Base-by-base conservation (phyloP, 2,888 invertebrate genomes). In the Troides helena region DNA sequence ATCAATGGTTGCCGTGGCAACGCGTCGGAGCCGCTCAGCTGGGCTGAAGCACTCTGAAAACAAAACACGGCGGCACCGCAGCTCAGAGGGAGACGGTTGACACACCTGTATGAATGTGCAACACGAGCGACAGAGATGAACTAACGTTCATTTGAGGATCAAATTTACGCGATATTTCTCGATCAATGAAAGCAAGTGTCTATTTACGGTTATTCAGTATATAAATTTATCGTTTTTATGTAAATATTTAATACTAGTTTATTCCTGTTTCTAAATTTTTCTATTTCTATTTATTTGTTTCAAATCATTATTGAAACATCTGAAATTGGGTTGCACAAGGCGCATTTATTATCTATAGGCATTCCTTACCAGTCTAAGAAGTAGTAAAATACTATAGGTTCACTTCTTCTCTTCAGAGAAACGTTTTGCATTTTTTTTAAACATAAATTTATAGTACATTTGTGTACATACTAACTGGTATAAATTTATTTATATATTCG, bases 1-100 rank as follows among this genome's bases (percentile, higher is more conserved):
- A 91, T 91, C 91, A 91, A 91, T 91, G 88, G 90, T 89, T 75
- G 75, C 87, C 87, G 89, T 89, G 83, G 80, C 77, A 85, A 90
- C 89, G 91, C 90, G 90, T 90, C 85, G 79, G 75, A 77, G 70
- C 76, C 80, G 78, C 84, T 85, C 87, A 87, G 88, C 87, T 87
- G 87, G 77, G 80, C 81, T 85, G 83, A 82, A 86, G 83, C 74
- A 75, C 72, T 77, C 85, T 83, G 86, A 84, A 84, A 83, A 78
- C 82, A 83, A 83, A 85, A 84, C 80, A 81, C 72, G 79, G 77
- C 69, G 76, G 78, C 72, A 70, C 71, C 69, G n/a, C 36, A 5
- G 39, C 64, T 56, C 53, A 59, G 62, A 71, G 46, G 14, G 71
- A 71, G 68, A 71, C 21, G 46, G 71, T 23, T 53, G 30, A 43